These are phyloP conservation scores for Thymelicus sylvestris DNA, from an alignment of 2,888 invertebrate genomes.

Conservation along the genomic window DNA sequence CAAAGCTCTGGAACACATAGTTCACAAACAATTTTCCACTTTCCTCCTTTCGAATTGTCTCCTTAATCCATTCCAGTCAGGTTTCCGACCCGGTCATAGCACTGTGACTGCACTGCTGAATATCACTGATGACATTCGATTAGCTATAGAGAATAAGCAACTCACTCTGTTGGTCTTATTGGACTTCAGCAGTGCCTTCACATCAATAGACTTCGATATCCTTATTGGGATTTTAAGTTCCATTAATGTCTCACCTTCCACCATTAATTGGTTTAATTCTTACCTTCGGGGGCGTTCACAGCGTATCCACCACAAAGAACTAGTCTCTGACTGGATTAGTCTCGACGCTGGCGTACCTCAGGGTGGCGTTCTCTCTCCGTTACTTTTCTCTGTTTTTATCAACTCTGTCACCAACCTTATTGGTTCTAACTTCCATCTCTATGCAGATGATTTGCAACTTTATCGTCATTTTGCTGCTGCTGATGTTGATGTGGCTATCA, in stretches of 20 bases:
- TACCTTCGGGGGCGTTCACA: constrained; percentile 1
- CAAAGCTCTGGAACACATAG: constrained; percentile 15
- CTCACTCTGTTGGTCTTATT: too few relatives aligned
- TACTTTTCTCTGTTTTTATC: too few relatives aligned
- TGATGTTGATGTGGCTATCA: too few relatives aligned
- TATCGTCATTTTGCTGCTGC: too few relatives aligned
- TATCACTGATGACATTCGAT: constrained; percentile 1
- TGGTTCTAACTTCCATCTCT: too few relatives aligned
- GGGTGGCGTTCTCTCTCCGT: too few relatives aligned
- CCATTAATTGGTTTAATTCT: not conserved
- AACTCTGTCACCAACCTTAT: too few relatives aligned
- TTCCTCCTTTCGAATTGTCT: not conserved
- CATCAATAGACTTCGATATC: constrained; percentile 22
- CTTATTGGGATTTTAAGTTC: constrained; percentile 12
- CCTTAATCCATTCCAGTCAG: constrained; percentile 19
- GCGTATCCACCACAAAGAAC: too few relatives aligned
- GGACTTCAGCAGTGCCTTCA: constrained; percentile 7
- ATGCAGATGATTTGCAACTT: too few relatives aligned
- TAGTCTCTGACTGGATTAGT: too few relatives aligned
- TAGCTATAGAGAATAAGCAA: constrained; percentile 18
- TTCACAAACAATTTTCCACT: not conserved
- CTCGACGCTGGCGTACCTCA: too few relatives aligned
- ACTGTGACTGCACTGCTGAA: constrained; percentile 17
- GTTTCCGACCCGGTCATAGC: constrained; percentile 3
- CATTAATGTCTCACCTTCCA: not conserved